phyloP scores from a whole-genome alignment of 1,140 invertebrate genomes.

The Forficula auricularia region DNA sequence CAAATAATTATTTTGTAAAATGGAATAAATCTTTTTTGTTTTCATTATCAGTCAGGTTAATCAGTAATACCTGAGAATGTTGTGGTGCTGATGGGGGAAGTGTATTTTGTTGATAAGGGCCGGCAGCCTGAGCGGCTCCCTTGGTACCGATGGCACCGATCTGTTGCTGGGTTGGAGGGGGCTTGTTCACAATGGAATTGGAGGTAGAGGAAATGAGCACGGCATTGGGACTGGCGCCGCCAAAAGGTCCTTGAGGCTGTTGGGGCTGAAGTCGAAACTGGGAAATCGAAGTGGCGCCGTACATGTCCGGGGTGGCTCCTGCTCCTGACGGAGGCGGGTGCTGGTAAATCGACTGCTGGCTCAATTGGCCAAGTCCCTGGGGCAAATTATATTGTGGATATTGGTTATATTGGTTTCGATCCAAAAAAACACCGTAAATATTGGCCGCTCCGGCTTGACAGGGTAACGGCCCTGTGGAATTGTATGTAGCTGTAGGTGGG shows the following conservation, averaged over 20 bases:
- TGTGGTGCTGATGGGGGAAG: slow-evolving; percentile 28
- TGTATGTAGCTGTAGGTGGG: slow-evolving; percentile 58
- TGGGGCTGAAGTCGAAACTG: slow-evolving; percentile 45
- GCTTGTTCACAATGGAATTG: slow-evolving; percentile 60
- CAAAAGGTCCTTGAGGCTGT: slow-evolving; percentile 42
- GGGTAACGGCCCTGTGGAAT: slow-evolving; percentile 49
- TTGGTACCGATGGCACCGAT: slow-evolving; percentile 66
- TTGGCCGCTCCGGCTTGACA: slow-evolving; percentile 42
- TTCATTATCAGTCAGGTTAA: not conserved
- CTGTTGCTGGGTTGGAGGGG: slow-evolving; percentile 48
- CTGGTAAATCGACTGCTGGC: slow-evolving; percentile 46
- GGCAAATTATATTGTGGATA: slow-evolving; percentile 38
- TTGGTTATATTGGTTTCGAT: slow-evolving; percentile 44
- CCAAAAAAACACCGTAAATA: slow-evolving; percentile 51
- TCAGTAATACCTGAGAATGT: slow-evolving; percentile 27
- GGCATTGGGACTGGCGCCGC: slow-evolving; percentile 67
- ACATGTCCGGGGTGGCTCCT: slow-evolving; percentile 54
- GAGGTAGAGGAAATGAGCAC: slow-evolving; percentile 74
- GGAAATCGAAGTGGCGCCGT: slow-evolving; percentile 48
- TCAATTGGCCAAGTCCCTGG: slow-evolving; percentile 30
- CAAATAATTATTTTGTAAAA: not conserved
- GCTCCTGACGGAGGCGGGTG: slow-evolving; percentile 33
- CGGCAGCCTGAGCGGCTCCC: slow-evolving; percentile 31
- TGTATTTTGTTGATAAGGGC: slow-evolving; percentile 20
- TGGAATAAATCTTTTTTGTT: too few relatives aligned